Evolutionary conservation across 2,888 invertebrate genomes (phyloP), one percentile per base, ranked within the genome.

Genomic region (Malthinus seriepunctatus): DNA sequence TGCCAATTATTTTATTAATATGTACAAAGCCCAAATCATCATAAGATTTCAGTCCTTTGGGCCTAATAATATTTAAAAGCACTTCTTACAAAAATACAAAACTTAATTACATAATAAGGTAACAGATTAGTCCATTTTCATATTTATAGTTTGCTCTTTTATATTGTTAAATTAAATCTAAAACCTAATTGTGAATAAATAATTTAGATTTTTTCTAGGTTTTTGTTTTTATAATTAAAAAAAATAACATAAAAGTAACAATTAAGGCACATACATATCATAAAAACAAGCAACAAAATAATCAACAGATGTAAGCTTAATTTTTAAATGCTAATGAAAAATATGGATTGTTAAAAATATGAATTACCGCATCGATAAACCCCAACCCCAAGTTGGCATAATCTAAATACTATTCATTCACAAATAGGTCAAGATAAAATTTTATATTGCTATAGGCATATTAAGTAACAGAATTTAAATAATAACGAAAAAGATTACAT

Each of bases 341-440:
- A 48, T 42, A 48, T 58, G 54, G 31, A 23, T 9, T 52, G 46
- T 54, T 50, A 51, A 46, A 57, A 50, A 51, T 23, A 23, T 58
- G 37, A 39, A 12, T 51, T 31, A 42, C 32, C 32, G 14, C 39
- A n/a, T 42, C 23, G 51, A 56, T 47, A 54, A 55, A 56, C 46
- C 59, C 51, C 54, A 56, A 66, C 62, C 64, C 64, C 67, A 68
- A 69, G 67, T 69, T 69, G 67, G 67, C 67, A 67, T 69, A 67
- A 69, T 69, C 69, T 69, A 69, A 65, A 67, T 65, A 66, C 60
- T 55, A 60, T 62, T 62, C 61, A 62, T 58, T 56, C 61, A 63
- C 58, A 63, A 62, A 63, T 67, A 67, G 64, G 64, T 62, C 23
- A 23, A 64, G 62, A 57, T 50, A 42, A 15, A 15, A 42, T 42